phyloP scores from a whole-genome alignment of 2,888 invertebrate species.

The Kryphioiulus occultus region DNA sequence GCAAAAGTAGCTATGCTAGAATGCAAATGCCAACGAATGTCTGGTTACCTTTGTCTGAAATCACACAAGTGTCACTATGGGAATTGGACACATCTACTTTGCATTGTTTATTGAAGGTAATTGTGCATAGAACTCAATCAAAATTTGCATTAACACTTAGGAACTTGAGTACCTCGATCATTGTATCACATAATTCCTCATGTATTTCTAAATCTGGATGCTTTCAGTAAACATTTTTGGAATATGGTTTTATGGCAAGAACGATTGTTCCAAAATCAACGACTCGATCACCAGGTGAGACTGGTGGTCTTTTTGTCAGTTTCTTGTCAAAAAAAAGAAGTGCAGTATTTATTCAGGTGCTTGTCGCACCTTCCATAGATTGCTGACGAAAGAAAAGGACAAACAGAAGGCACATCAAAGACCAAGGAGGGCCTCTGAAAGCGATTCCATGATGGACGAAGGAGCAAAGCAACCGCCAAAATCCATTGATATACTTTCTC shows the following conservation, averaged over 20 bases:
- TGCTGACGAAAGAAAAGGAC: conserved; percentile 49
- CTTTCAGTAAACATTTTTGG: conserved; percentile 75
- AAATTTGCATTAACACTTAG: not conserved
- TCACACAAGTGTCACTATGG: not conserved
- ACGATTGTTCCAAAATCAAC: conserved; percentile 85
- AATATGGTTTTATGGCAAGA: conserved; percentile 94
- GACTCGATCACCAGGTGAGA: conserved; percentile 70
- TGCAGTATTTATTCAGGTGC: not conserved
- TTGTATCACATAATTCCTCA: not conserved
- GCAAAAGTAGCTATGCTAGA: not conserved
- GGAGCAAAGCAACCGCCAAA: conserved; percentile 25
- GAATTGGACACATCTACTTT: not conserved
- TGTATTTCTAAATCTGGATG: conserved; percentile 49
- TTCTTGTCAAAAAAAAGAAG: not conserved
- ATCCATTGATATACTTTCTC: conserved; percentile 71
- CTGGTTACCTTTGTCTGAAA: not conserved
- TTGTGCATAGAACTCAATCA: not conserved
- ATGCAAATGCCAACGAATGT: not conserved
- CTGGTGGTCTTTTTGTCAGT: not conserved
- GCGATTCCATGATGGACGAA: conserved; percentile 56
- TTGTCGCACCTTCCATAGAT: not conserved
- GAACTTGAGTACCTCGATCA: not conserved
- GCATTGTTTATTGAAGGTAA: not conserved
- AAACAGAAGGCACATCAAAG: conserved; percentile 50
- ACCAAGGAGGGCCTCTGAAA: conserved; percentile 58